These are phyloP conservation scores for Limenitis camilla DNA, from an alignment of 2,888 invertebrate genomes.

Conservation along the genomic window DNA sequence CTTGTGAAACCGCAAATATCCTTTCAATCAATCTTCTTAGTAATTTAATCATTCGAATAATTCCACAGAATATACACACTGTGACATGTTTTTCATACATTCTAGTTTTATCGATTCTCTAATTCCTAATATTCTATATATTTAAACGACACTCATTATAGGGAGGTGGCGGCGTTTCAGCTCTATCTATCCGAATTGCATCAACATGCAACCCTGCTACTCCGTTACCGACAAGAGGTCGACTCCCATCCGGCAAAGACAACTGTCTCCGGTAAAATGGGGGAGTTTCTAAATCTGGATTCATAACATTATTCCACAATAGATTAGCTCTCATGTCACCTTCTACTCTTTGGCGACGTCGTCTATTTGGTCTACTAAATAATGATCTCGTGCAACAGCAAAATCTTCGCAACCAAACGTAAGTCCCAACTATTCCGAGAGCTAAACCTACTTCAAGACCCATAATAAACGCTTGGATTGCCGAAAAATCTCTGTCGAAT, in stretches of 20 bases:
- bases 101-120: neutral
- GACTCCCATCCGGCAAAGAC: slow-evolving; percentile 46
- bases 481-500: slow-evolving; percentile 60
- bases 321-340: slow-evolving; percentile 57
- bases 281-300: slow-evolving; percentile 59
- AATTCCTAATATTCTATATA: slow-evolving; percentile 26
- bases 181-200: slow-evolving; percentile 40
- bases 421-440: slow-evolving; percentile 59
- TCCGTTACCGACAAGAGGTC: slow-evolving; percentile 41
- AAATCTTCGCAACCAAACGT: slow-evolving; percentile 56
- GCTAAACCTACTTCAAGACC: slow-evolving; percentile 62
- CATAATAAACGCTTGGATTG: slow-evolving; percentile 58
- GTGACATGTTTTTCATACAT: too few relatives aligned
- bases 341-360: slow-evolving; percentile 36
- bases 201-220: slow-evolving; percentile 37
- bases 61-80: too few relatives aligned
- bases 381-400: slow-evolving; percentile 46
- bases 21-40: too few relatives aligned
- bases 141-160: slow-evolving; percentile 58
- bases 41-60: too few relatives aligned
- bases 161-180: slow-evolving; percentile 66
- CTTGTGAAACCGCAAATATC: too few relatives aligned
- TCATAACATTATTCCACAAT: slow-evolving; percentile 52
- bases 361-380: slow-evolving; percentile 38
- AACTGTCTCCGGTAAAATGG: slow-evolving; percentile 50